Conservation (phyloP, 2,113 vertebrate genomes). For the Cromileptes altivelis region DNA sequence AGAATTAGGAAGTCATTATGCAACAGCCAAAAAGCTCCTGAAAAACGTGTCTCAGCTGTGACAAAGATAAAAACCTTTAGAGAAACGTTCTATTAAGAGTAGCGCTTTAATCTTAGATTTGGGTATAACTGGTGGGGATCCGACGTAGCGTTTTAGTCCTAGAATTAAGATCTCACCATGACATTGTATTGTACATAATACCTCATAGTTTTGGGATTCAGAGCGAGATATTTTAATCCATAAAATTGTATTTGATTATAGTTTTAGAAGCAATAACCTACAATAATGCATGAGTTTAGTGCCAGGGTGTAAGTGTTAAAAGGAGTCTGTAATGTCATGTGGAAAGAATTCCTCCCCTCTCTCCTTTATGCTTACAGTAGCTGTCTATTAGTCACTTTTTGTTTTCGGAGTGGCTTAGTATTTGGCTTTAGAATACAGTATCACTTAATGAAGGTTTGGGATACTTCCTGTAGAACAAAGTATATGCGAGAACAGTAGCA, state of each 20-base stretch:
- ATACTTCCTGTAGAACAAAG: conserved; percentile 33
- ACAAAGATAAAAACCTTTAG: background rate
- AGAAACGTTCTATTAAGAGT: conserved; percentile 37
- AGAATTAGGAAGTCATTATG: conserved; percentile 12
- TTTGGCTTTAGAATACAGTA: conserved; percentile 48
- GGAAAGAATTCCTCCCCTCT: background rate
- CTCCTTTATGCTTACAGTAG: conserved; percentile 26
- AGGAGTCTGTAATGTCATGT: conserved; percentile 48
- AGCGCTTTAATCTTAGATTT: conserved; percentile 47
- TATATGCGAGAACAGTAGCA: conserved; percentile 40
- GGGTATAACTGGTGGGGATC: conserved; percentile 26
- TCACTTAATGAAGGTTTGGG: conserved; percentile 22
- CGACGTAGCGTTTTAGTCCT: conserved; percentile 44
- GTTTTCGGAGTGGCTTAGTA: conserved; percentile 8
- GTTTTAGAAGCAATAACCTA: conserved; percentile 95
- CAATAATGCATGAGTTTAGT: conserved; percentile 91
- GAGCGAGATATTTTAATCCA: conserved; percentile 93
- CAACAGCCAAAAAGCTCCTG: conserved; percentile 18
- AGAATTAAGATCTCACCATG: conserved; percentile 55
- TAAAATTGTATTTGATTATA: conserved; percentile 90
- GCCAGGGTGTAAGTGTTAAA: conserved; percentile 73
- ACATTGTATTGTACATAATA: conserved; percentile 85
- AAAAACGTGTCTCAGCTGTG: background rate
- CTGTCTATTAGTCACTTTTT: conserved; percentile 36
- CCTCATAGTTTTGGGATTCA: conserved; percentile 90